Conservation (phyloP, 2,113 vertebrate genomes). For the Zosterops borbonicus region DNA sequence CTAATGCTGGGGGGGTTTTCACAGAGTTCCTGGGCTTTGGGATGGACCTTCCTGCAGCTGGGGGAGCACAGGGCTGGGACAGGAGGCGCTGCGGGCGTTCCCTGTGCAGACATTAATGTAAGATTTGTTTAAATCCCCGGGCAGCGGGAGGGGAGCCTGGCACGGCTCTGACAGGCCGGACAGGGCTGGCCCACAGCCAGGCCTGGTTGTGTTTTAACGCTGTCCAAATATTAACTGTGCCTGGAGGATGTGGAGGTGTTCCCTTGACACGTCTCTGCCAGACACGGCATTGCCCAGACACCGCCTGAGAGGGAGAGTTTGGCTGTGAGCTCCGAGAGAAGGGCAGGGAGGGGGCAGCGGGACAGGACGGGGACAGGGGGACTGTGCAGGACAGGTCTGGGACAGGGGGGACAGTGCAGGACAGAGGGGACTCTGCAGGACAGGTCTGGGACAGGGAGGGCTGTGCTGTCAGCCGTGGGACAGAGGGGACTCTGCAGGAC, state of each 20-base stretch:
- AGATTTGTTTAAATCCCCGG: not conserved
- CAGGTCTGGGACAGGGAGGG: too few relatives aligned
- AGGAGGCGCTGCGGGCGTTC: not conserved
- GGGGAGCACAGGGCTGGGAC: rapidly evolving
- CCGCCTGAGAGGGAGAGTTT: not conserved
- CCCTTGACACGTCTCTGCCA: rapidly evolving
- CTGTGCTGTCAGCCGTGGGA: too few relatives aligned
- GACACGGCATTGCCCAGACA: not conserved
- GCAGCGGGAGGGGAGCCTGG: not conserved
- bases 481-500: too few relatives aligned
- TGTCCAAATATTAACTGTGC: not conserved
- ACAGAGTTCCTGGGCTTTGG: not conserved
- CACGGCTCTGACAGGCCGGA: not conserved
- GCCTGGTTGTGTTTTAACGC: not conserved
- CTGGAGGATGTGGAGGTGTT: not conserved
- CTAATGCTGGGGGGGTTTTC: not conserved
- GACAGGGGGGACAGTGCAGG: rapidly evolving
- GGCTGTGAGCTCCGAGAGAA: rapidly evolving
- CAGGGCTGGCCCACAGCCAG: not conserved
- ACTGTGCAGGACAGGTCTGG: not conserved
- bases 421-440: too few relatives aligned
- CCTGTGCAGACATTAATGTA: not conserved
- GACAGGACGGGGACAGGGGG: rapidly evolving
- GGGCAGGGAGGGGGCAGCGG: not conserved
- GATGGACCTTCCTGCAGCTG: not conserved